A percentile compares a stretch with the other conserved stretches of the same genome.
These are phyloP conservation scores for Loris lydekkerianus DNA, from an alignment of 2,797 vertebrate species.

Conservation along the genomic window DNA sequence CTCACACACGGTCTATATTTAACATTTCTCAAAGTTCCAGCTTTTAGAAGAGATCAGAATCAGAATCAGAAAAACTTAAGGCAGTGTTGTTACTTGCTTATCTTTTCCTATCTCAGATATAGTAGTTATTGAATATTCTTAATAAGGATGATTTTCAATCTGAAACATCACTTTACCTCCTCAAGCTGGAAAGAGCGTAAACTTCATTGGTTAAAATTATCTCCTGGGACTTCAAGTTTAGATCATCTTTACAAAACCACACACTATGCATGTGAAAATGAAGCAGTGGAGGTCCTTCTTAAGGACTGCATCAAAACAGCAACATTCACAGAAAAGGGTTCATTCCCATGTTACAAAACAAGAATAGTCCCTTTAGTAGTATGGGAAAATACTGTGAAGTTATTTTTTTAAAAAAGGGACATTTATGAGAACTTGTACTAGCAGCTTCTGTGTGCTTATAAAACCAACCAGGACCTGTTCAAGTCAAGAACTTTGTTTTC, in stretches of 20 bases:
- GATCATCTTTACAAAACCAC: background rate
- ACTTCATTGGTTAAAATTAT: background rate
- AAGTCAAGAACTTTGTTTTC: background rate
- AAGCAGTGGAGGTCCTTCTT: background rate
- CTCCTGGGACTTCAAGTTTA: background rate
- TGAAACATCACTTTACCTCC: background rate
- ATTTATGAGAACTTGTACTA: background rate
- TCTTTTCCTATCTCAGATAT: background rate
- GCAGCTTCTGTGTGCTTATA: background rate
- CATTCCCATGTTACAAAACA: background rate
- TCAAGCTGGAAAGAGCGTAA: background rate
- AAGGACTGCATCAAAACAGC: background rate
- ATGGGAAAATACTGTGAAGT: background rate
- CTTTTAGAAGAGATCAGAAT: background rate
- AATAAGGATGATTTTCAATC: background rate
- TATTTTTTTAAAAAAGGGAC: background rate
- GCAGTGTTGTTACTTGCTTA: background rate
- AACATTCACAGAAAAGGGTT: background rate
- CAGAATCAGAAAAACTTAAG: background rate
- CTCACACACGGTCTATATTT: slow-evolving; percentile 87
- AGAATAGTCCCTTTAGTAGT: background rate
- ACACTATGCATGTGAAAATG: background rate
- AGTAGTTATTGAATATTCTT: background rate
- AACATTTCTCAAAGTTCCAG: slow-evolving; percentile 62
- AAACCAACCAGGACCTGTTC: background rate